Evolutionary conservation across 2,888 invertebrate species (phyloP).

Genomic region (Epirrita christyi): DNA sequence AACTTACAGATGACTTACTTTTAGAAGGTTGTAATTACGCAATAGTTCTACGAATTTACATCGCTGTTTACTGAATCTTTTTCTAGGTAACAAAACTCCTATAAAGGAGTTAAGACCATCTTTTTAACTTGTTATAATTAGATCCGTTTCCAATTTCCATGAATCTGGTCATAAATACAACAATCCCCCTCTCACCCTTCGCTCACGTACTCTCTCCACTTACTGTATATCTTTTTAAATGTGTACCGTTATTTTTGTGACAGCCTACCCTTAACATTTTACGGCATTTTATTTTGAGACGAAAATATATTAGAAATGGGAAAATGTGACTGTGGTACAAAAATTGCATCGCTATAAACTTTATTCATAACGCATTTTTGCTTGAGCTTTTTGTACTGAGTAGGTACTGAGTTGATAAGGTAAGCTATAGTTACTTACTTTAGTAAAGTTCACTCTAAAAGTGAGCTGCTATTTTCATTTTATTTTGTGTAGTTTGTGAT

Average conservation of each 20-base stretch:
- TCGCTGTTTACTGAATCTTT: no score
- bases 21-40: no score
- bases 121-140: slow-evolving; percentile 26
- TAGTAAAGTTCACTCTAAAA: background rate
- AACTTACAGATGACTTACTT: no score
- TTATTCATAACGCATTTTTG: slow-evolving; percentile 26
- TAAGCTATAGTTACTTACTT: background rate
- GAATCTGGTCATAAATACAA: slow-evolving; percentile 22
- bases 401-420: background rate
- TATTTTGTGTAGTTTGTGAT: no score
- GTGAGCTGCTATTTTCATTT: no score
- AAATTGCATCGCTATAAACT: slow-evolving; percentile 22
- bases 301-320: slow-evolving; percentile 38
- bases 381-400: slow-evolving; percentile 6
- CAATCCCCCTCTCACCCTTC: slow-evolving; percentile 16
- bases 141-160: slow-evolving; percentile 27
- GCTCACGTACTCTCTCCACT: slow-evolving; percentile 65
- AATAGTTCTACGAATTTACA: no score
- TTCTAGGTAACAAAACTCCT: no score
- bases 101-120: background rate
- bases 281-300: slow-evolving; percentile 54
- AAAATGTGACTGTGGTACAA: slow-evolving; percentile 21
- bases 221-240: slow-evolving; percentile 78
- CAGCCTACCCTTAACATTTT: slow-evolving; percentile 63
- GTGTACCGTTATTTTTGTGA: slow-evolving; percentile 78